Evolutionary conservation across 2,113 vertebrate genomes (phyloP).

Genomic region (Phalacrocorax aristotelis): DNA sequence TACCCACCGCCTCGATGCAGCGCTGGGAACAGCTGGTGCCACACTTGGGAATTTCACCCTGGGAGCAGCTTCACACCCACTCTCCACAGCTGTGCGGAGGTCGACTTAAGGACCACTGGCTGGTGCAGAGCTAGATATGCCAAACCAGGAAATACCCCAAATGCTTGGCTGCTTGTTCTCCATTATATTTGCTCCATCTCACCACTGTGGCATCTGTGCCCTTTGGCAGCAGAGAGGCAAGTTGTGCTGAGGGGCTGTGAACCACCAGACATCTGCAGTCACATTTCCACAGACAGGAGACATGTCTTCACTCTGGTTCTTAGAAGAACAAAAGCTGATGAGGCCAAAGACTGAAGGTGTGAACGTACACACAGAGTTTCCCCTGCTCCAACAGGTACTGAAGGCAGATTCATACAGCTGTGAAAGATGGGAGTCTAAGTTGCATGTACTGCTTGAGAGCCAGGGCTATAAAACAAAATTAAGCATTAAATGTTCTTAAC

Average conservation of each 20-base stretch:
- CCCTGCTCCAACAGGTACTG: neutral
- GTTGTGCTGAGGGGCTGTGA: neutral
- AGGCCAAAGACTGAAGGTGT: neutral
- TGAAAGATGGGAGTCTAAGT: neutral
- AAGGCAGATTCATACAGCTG: neutral
- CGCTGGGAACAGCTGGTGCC: conserved; percentile 9
- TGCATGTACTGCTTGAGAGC: neutral
- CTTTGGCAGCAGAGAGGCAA: neutral
- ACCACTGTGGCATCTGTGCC: neutral
- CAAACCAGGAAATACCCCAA: conserved; percentile 27
- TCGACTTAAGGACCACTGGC: neutral
- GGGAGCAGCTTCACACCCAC: neutral
- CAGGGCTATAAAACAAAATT: conserved; percentile 24
- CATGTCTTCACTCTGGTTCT: neutral
- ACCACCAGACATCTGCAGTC: neutral
- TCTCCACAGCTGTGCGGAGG: neutral
- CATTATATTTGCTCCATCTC: neutral
- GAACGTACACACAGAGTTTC: neutral
- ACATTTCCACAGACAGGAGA: neutral
- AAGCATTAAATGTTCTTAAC: conserved; percentile 35
- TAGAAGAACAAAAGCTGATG: neutral
- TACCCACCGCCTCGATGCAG: neutral
- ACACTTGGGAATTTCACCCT: neutral
- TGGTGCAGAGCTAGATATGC: neutral
- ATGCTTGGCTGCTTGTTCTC: neutral